Percentiles rank a stretch among this genome's conserved stretches.
Conservation (phyloP, 2,888 invertebrate species). For the Anticlea derivata region DNA sequence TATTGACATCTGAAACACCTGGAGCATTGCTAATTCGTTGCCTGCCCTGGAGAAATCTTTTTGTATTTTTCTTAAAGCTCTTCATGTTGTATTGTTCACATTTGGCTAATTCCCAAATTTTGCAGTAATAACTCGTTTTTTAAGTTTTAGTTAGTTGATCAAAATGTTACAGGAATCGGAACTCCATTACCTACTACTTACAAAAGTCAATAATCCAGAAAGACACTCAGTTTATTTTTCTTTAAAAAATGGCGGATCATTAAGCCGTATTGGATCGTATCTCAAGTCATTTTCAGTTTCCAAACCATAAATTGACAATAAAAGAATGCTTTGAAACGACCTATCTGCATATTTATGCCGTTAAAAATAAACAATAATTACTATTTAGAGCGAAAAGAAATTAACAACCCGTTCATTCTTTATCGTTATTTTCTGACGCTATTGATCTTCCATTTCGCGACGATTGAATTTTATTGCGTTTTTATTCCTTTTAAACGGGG, state of each 20-base stretch:
- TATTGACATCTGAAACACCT: no score
- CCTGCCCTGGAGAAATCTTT: no score
- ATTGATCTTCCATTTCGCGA: constrained; percentile 42
- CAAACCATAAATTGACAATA: constrained; percentile 81
- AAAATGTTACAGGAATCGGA: no score
- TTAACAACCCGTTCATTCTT: constrained; percentile 70
- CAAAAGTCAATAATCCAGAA: neutral
- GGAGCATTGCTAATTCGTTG: no score
- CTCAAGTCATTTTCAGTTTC: constrained; percentile 74
- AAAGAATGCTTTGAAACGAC: constrained; percentile 70
- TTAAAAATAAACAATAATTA: constrained; percentile 64
- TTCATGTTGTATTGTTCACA: no score
- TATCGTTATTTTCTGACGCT: constrained; percentile 53
- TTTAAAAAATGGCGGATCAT: constrained; percentile 48
- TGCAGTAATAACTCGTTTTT: no score
- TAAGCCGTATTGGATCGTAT: constrained; percentile 65
- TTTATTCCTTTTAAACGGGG: constrained; percentile 18
- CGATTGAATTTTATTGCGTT: constrained; percentile 25
- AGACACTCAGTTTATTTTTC: constrained; percentile 18
- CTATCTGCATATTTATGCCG: constrained; percentile 74
- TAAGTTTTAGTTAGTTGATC: no score
- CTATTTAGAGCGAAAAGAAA: constrained; percentile 53
- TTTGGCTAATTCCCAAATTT: no score
- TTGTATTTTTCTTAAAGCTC: no score
- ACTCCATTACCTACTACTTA: no score